A percentile compares a stretch with the other conserved stretches of the same genome.
Evolutionary conservation across 2,113 vertebrate genomes (phyloP).

Genomic region (Oncorhynchus gorbuscha): DNA sequence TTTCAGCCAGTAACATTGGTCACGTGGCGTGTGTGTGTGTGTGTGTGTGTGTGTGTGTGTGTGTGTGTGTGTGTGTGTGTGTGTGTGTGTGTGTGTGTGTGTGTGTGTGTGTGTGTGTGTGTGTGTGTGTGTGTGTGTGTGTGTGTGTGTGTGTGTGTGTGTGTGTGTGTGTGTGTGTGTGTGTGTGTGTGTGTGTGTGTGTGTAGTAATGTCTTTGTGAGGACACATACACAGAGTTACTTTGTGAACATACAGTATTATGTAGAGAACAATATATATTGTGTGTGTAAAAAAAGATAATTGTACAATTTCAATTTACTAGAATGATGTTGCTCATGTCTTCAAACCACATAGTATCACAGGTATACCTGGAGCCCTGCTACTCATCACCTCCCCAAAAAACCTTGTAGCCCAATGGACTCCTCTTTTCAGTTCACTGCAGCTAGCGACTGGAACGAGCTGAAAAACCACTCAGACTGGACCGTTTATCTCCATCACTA

Average conservation of each 20-base stretch:
- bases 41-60: background rate
- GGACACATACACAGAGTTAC: background rate
- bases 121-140: background rate
- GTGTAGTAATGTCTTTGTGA: background rate
- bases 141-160: background rate
- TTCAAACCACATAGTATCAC: too few species aligned
- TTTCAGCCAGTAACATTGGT: conserved; percentile 62
- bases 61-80: background rate
- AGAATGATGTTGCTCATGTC: too few species aligned
- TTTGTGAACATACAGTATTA: too few species aligned
- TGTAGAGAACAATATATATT: too few species aligned
- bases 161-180: too few species aligned
- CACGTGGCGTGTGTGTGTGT: conserved; percentile 24
- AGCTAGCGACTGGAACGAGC: too few species aligned
- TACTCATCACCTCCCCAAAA: background rate
- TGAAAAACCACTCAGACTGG: too few species aligned
- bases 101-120: background rate
- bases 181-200: too few species aligned
- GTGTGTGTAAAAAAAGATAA: too few species aligned
- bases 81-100: conserved; percentile 1
- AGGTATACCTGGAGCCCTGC: background rate
- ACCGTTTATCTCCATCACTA: too few species aligned
- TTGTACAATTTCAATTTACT: too few species aligned
- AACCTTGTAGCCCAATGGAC: conserved; percentile 45
- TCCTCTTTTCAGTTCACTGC: background rate